Evolutionary conservation across 1,140 invertebrate species (phyloP).

Genomic region (Calliopsis andreniformis): DNA sequence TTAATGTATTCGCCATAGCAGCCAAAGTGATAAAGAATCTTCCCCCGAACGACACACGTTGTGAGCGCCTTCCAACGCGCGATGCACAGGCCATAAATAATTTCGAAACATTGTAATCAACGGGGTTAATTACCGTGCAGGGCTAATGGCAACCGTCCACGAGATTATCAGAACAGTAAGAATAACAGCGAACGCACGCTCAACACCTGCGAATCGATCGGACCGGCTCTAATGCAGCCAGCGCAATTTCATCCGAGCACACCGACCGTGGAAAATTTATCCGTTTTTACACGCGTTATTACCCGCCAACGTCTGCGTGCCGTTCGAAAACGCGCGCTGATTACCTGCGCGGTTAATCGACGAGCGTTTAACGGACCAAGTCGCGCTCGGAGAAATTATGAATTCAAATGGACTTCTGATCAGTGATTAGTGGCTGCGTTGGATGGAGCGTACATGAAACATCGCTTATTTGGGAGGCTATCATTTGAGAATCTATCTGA

Average conservation of each 20-base stretch:
- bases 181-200: too few species aligned
- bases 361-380: constrained; percentile 20
- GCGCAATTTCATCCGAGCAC: constrained; percentile 10
- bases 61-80: too few species aligned
- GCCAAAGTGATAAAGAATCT: too few species aligned
- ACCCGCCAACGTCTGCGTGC: not conserved
- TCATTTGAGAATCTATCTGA: too few species aligned
- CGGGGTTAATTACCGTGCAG: constrained; percentile 1
- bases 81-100: constrained; percentile 4
- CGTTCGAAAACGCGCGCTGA: constrained; percentile 28
- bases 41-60: too few species aligned
- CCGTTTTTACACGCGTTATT: constrained; percentile 46
- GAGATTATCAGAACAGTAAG: not conserved
- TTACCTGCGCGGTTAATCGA: constrained; percentile 24
- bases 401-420: not conserved
- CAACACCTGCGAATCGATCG: not conserved
- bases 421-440: not conserved
- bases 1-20: too few species aligned
- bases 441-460: too few species aligned
- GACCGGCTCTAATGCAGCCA: not conserved
- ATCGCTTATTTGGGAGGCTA: too few species aligned
- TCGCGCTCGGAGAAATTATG: not conserved
- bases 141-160: not conserved
- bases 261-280: constrained; percentile 28
- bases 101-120: constrained; percentile 6